phyloP scores from a whole-genome alignment of 1,140 invertebrate species.

The Schlechtendalia chinensis region DNA sequence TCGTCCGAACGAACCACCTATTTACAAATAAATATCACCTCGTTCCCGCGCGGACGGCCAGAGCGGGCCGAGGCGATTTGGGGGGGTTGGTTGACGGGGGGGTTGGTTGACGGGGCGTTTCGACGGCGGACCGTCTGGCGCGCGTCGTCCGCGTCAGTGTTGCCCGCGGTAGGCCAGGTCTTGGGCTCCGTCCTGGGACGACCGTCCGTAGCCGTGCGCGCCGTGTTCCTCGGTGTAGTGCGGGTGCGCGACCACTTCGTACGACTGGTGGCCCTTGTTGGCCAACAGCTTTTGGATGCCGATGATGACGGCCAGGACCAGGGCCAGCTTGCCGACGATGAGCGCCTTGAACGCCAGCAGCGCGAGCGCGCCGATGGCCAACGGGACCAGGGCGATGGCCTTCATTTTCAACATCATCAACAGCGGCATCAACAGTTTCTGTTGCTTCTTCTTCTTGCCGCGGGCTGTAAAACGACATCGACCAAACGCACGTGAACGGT shows the following conservation, averaged over 20 bases:
- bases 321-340: slow-evolving; percentile 74
- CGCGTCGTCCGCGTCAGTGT: not conserved
- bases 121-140: not conserved
- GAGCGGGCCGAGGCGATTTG: not conserved
- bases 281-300: slow-evolving; percentile 76
- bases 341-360: slow-evolving; percentile 80
- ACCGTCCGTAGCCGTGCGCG: slow-evolving; percentile 61
- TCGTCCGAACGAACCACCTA: not conserved
- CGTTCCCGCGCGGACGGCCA: not conserved
- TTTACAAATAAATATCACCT: slow-evolving; percentile 45
- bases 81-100: not conserved
- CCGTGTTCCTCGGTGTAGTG: slow-evolving; percentile 64
- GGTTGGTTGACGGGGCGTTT: not conserved
- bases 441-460: slow-evolving; percentile 62
- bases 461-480: slow-evolving; percentile 56
- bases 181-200: slow-evolving; percentile 61
- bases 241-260: slow-evolving; percentile 71
- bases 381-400: slow-evolving; percentile 72
- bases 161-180: slow-evolving; percentile 65
- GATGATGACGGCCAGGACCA: slow-evolving; percentile 72
- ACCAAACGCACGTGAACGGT: not conserved
- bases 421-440: slow-evolving; percentile 69
- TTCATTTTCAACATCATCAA: slow-evolving; percentile 75
- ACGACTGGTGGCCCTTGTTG: slow-evolving; percentile 66
- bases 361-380: slow-evolving; percentile 73